Evolutionary conservation across 2,797 vertebrate species (phyloP), one percentile per base, ranked within the genome.

Genomic region (Catharus ustulatus): DNA sequence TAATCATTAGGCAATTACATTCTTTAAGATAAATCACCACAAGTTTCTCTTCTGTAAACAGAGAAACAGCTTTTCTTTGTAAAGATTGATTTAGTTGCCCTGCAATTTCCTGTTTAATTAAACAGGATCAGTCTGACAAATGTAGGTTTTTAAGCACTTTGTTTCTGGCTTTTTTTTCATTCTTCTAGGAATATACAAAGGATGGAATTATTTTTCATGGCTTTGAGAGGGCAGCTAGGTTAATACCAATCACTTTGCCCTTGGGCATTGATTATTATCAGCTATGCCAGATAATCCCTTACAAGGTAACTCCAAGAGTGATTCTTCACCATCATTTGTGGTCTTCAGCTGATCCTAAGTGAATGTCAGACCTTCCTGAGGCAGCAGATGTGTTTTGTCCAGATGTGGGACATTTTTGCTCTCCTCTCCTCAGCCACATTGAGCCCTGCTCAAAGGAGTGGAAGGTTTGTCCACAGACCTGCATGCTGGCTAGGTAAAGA

Each of bases 101-200:
- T 81, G 84, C 89, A 93, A 96, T 96, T 96, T 96, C 94, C 94
- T 96, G 89, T 96, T 96, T 97, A 96, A 97, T 97, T 96, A 97
- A 96, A 95, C 94, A 93, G 83, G 95, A 93, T 92, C 90, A 76
- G 90, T 43, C 86, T 95, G 94, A 95, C 63, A 92, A 95, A 94
- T 91, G 63, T 75, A 89, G 85, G 52, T 29, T 94, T 95, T 89
- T 73, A 93, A 93, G 80, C 29, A 67, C 73, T 92, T 94, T 86
- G 48, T 93, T 94, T 86, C 79, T 69, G 63, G 58, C 32, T 84
- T 93, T 78, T 49, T 46, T 34, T 38, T 45, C 32, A 40, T 68
- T 83, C 45, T 76, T 52, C 59, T 57, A 89, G 45, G 76, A 86
- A 59, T 55, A 72, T 66, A 24, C 32, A 38, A 86, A 62, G 51